Percentiles rank a stretch among this genome's conserved stretches.
These are phyloP conservation scores for Indicator indicator DNA, from an alignment of 2,113 vertebrate species.

Conservation along the genomic window DNA sequence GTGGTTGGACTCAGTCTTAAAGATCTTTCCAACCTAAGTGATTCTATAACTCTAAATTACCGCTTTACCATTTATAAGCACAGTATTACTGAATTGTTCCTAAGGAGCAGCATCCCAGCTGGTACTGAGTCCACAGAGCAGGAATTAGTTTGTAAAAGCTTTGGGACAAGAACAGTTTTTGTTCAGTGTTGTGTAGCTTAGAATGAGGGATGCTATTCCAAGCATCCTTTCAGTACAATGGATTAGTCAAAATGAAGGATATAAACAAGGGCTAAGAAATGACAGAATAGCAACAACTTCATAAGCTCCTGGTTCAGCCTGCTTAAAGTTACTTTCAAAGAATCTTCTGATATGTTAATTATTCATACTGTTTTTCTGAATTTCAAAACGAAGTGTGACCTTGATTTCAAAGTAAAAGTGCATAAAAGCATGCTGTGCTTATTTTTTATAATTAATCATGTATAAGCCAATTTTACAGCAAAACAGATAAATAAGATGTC, in stretches of 20 bases:
- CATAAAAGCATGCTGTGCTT: slow-evolving; percentile 44
- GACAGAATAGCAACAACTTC: neutral
- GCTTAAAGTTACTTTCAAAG: slow-evolving; percentile 16
- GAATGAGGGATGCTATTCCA: neutral
- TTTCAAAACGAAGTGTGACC: slow-evolving; percentile 55
- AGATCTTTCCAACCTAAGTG: neutral
- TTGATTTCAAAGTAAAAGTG: slow-evolving; percentile 58
- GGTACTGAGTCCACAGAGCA: neutral
- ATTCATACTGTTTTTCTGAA: slow-evolving; percentile 43
- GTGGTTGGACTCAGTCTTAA: neutral
- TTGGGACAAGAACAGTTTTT: neutral
- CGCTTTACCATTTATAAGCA: neutral
- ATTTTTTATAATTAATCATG: slow-evolving; percentile 62
- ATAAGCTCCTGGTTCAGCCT: neutral
- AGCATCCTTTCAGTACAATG: neutral
- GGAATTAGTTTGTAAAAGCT: neutral
- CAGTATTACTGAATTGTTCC: neutral
- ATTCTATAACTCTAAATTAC: neutral
- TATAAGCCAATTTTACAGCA: slow-evolving; percentile 56
- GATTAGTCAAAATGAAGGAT: neutral
- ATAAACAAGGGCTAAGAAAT: neutral
- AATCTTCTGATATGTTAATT: slow-evolving; percentile 62
- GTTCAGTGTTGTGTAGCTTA: neutral
- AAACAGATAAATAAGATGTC: slow-evolving; percentile 52
- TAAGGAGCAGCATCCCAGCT: neutral